Evolutionary conservation across 2,113 vertebrate species (phyloP).

Genomic region (Carassius auratus): DNA sequence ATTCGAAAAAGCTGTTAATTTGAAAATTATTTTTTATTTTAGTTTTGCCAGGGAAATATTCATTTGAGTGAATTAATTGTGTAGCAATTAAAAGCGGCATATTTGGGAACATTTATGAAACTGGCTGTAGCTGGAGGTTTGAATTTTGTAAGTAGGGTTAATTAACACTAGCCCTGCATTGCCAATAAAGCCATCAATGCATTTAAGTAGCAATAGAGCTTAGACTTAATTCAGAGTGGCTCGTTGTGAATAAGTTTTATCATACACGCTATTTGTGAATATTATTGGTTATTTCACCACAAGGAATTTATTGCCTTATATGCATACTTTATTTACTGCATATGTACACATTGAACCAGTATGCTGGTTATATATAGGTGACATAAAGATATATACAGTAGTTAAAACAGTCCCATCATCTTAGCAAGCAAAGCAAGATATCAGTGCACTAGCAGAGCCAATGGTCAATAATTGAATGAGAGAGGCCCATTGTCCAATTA

Average conservation of each 20-base stretch:
- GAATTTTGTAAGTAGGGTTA: constrained; percentile 64
- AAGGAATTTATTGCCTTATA: neutral
- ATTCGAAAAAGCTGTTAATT: constrained; percentile 72
- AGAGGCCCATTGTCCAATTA: constrained; percentile 77
- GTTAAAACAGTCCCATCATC: constrained; percentile 36
- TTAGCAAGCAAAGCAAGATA: constrained; percentile 58
- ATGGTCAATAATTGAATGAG: constrained; percentile 78
- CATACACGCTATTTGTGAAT: neutral
- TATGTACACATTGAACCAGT: constrained; percentile 9
- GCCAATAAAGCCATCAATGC: constrained; percentile 53
- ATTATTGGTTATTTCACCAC: neutral
- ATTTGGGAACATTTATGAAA: constrained; percentile 77
- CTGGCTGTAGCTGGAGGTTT: constrained; percentile 75
- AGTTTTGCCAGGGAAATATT: constrained; percentile 66
- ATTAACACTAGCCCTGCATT: constrained; percentile 57
- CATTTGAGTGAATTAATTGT: constrained; percentile 73
- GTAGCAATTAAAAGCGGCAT: constrained; percentile 74
- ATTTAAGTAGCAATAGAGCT: constrained; percentile 44
- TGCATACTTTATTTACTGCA: neutral
- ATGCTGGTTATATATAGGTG: neutral
- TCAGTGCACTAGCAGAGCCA: constrained; percentile 70
- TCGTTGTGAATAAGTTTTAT: neutral
- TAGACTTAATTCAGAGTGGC: constrained; percentile 40
- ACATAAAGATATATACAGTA: constrained; percentile 36
- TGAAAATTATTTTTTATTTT: constrained; percentile 65